These are phyloP conservation scores for Lasioglossum marginatum DNA, from an alignment of 2,888 invertebrate genomes.

Conservation along the genomic window DNA sequence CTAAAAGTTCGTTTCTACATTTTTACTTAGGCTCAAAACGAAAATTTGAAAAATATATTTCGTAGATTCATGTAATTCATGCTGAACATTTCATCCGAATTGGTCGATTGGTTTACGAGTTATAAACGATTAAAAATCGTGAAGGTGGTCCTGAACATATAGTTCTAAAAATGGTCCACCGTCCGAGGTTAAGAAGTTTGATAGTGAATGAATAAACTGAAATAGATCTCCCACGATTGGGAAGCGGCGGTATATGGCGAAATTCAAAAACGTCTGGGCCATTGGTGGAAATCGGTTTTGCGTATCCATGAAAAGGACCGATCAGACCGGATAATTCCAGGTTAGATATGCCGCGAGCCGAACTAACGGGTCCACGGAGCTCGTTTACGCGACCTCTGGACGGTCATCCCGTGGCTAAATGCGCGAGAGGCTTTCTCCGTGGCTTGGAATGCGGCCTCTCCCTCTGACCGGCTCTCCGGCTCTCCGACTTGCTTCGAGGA, in stretches of 20 bases:
- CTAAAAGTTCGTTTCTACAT: no score
- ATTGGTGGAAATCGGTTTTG: neutral
- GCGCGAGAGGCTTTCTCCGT: constrained; percentile 79
- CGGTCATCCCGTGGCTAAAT: constrained; percentile 67
- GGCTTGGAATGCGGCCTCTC: constrained; percentile 78
- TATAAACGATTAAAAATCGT: no score
- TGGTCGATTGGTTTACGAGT: no score
- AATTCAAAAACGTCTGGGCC: neutral
- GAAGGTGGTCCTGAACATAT: no score
- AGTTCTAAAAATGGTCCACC: no score
- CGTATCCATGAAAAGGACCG: constrained; percentile 17
- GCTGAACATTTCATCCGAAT: no score
- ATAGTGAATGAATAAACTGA: neutral
- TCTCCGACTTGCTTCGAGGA: constrained; percentile 58
- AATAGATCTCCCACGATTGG: neutral
- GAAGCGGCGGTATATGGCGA: neutral
- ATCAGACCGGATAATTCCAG: constrained; percentile 45
- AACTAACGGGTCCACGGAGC: constrained; percentile 59
- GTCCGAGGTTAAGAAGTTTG: neutral
- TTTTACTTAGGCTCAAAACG: no score
- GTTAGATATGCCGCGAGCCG: constrained; percentile 51
- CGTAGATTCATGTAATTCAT: no score
- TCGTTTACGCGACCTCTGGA: constrained; percentile 68
- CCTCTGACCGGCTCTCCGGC: constrained; percentile 61
- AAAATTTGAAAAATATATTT: no score